Evolutionary conservation across 2,113 vertebrate species (phyloP).

Genomic region (Herpetotheres cachinnans): DNA sequence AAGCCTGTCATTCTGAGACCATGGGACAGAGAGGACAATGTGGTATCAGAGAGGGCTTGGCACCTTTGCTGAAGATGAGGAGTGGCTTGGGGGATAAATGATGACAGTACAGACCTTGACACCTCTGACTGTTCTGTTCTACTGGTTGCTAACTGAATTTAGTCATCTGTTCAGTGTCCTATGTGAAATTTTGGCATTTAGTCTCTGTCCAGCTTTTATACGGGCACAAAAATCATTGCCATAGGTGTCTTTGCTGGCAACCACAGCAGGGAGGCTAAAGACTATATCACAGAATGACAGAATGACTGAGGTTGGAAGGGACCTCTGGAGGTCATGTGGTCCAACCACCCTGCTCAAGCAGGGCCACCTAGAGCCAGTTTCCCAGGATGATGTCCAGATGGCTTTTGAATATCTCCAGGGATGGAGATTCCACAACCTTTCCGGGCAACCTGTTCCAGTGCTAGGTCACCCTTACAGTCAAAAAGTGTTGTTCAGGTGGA

Average conservation of each 20-base stretch:
- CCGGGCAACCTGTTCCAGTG: neutral
- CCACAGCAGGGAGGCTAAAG: neutral
- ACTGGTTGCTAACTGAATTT: neutral
- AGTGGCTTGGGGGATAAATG: neutral
- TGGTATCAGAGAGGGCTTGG: neutral
- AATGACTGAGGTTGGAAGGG: neutral
- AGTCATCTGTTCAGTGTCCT: neutral
- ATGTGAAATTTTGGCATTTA: neutral
- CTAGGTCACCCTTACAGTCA: neutral
- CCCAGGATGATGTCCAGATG: accelerated
- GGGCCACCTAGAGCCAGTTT: neutral
- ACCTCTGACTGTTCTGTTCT: neutral
- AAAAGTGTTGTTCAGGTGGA: neutral
- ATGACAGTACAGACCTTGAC: neutral
- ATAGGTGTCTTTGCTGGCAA: neutral
- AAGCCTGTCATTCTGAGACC: neutral
- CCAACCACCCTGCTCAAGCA: neutral
- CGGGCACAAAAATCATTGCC: neutral
- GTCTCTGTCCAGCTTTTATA: neutral
- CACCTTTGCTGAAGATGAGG: neutral
- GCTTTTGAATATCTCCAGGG: neutral
- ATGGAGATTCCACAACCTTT: neutral
- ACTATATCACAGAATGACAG: neutral
- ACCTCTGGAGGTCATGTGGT: neutral
- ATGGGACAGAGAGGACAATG: neutral